These are phyloP conservation scores for Leptinotarsa rubiginosa DNA, from an alignment of 2,888 invertebrate genomes.

Conservation along the genomic window DNA sequence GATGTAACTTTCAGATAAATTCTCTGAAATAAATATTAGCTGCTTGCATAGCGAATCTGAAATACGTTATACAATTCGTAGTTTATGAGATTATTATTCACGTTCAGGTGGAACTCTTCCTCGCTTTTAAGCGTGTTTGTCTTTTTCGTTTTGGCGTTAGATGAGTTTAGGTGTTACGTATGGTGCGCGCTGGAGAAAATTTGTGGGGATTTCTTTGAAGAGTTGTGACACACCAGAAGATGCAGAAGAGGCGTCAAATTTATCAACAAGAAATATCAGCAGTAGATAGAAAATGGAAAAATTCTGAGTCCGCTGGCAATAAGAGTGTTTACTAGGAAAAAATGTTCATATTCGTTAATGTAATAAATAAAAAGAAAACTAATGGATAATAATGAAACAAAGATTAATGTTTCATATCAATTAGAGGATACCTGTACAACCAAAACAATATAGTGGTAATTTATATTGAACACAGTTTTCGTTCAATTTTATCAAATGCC, in stretches of 20 bases:
- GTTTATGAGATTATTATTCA: conserved; percentile 50
- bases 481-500: too few relatives aligned
- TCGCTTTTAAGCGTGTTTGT: background rate
- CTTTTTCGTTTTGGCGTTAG: conserved; percentile 4
- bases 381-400: too few relatives aligned
- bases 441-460: too few relatives aligned
- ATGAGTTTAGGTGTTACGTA: conserved; percentile 2
- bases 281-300: too few relatives aligned
- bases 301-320: too few relatives aligned
- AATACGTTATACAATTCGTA: conserved; percentile 49
- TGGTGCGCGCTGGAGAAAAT: background rate
- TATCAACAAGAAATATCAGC: background rate
- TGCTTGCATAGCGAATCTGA: conserved; percentile 49
- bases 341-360: too few relatives aligned
- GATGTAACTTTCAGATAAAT: conserved; percentile 54
- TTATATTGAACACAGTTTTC: too few relatives aligned
- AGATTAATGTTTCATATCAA: too few relatives aligned
- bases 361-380: too few relatives aligned
- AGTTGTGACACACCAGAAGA: background rate
- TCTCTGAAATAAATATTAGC: conserved; percentile 52
- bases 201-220: background rate
- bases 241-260: background rate
- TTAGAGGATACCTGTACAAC: too few relatives aligned
- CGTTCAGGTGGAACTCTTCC: conserved; percentile 31
- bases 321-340: too few relatives aligned